phyloP scores from a whole-genome alignment of 1,140 invertebrate genomes.

The Ruditapes philippinarum region DNA sequence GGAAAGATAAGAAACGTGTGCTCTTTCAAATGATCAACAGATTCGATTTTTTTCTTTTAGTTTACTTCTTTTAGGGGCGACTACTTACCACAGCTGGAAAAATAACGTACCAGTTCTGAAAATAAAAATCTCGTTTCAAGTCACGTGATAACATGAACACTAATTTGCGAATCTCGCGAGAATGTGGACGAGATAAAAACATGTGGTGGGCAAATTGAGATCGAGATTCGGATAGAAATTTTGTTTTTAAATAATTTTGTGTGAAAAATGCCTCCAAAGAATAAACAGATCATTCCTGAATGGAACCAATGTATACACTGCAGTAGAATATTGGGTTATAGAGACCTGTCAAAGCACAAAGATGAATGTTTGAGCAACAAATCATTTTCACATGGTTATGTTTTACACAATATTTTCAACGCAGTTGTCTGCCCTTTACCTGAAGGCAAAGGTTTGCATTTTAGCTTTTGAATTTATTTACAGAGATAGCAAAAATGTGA shows the following conservation, averaged over 20 bases:
- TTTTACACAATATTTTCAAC: slow-evolving; percentile 60
- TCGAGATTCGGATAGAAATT: not conserved
- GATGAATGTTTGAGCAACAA: slow-evolving; percentile 49
- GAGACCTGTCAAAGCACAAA: slow-evolving; percentile 69
- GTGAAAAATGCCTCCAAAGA: slow-evolving; percentile 65
- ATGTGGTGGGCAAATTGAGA: slow-evolving; percentile 2
- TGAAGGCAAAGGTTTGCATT: not conserved
- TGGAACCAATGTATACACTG: slow-evolving; percentile 75
- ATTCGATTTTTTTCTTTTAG: too few relatives aligned
- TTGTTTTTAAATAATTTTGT: not conserved
- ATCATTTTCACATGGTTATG: slow-evolving; percentile 46
- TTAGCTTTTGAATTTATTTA: too few relatives aligned
- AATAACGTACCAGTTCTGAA: too few relatives aligned
- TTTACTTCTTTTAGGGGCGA: too few relatives aligned
- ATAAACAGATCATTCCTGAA: slow-evolving; percentile 56
- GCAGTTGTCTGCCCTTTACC: slow-evolving; percentile 41
- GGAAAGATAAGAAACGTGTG: too few relatives aligned
- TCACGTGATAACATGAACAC: slow-evolving; percentile 32
- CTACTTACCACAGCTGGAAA: too few relatives aligned
- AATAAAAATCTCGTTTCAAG: not conserved
- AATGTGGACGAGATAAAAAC: slow-evolving; percentile 49
- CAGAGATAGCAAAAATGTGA: too few relatives aligned
- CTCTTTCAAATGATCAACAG: too few relatives aligned
- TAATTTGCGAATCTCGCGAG: slow-evolving; percentile 40
- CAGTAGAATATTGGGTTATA: slow-evolving; percentile 56